Conservation (phyloP, 2,888 invertebrate species). For the Idaea biselata region DNA sequence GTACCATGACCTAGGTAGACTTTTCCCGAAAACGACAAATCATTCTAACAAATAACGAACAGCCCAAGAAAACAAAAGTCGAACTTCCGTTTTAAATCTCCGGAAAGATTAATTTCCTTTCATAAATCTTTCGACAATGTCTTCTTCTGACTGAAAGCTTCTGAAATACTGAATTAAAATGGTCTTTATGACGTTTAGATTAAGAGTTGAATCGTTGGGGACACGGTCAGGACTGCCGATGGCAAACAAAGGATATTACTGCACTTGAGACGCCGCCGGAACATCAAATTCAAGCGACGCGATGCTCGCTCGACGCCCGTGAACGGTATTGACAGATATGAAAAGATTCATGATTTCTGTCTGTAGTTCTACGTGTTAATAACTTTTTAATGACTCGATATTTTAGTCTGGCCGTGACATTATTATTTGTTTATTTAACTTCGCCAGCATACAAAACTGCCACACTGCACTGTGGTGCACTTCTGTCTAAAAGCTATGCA, state of each 20-base stretch:
- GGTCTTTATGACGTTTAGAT: not conserved
- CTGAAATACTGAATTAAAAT: not conserved
- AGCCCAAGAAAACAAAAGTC: not conserved
- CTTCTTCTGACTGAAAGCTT: not conserved
- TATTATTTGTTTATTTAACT: not conserved
- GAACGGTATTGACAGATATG: not conserved
- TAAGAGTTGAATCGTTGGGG: not conserved
- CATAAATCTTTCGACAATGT: not conserved
- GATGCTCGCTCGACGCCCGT: not conserved
- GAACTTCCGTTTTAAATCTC: not conserved
- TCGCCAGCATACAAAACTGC: no score
- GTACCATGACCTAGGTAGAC: no score
- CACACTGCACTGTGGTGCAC: no score
- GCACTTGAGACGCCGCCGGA: slow-evolving; percentile 3
- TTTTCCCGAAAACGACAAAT: no score
- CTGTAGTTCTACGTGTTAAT: not conserved
- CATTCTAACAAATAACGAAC: not conserved
- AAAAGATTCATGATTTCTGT: not conserved
- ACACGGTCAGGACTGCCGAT: not conserved
- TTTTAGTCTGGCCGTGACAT: not conserved
- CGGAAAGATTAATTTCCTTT: not conserved
- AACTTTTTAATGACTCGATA: slow-evolving; percentile 1
- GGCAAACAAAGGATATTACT: not conserved
- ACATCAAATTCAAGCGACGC: not conserved
- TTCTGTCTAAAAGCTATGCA: no score